These are phyloP conservation scores for Colostygia pectinataria DNA, from an alignment of 2,888 invertebrate genomes.

Conservation along the genomic window DNA sequence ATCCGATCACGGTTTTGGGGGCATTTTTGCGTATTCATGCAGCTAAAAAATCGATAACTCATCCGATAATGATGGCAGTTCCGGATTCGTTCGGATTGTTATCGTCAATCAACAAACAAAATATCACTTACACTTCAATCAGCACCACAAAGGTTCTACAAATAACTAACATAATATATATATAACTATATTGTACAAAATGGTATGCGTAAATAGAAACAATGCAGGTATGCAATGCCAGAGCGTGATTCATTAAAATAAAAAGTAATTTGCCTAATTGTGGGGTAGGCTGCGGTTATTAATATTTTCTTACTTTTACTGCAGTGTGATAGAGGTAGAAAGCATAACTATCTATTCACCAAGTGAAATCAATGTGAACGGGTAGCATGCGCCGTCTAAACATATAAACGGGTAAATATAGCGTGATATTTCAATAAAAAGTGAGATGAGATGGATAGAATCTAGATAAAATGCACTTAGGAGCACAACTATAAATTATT, in stretches of 20 bases:
- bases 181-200: not conserved
- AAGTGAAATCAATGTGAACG: slow-evolving; percentile 61
- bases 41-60: slow-evolving; percentile 46
- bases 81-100: slow-evolving; percentile 36
- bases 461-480: no score
- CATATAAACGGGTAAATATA: slow-evolving; percentile 39
- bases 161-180: slow-evolving; percentile 9
- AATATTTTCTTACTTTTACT: slow-evolving; percentile 34
- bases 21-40: slow-evolving; percentile 72
- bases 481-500: no score
- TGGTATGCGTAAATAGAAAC: slow-evolving; percentile 14
- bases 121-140: slow-evolving; percentile 15
- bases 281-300: slow-evolving; percentile 16
- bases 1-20: slow-evolving; percentile 53
- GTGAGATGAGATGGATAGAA: slow-evolving; percentile 8
- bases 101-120: slow-evolving; percentile 30
- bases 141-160: slow-evolving; percentile 6
- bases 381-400: slow-evolving; percentile 42
- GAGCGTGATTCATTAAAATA: slow-evolving; percentile 18
- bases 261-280: slow-evolving; percentile 23
- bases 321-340: slow-evolving; percentile 47
- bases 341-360: slow-evolving; percentile 59
- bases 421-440: slow-evolving; percentile 47
- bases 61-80: slow-evolving; percentile 55
- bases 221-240: slow-evolving; percentile 3